Evolutionary conservation across 2,113 vertebrate genomes (phyloP), one percentile per base, ranked within the genome.

Genomic region (Dipodomys merriami): DNA sequence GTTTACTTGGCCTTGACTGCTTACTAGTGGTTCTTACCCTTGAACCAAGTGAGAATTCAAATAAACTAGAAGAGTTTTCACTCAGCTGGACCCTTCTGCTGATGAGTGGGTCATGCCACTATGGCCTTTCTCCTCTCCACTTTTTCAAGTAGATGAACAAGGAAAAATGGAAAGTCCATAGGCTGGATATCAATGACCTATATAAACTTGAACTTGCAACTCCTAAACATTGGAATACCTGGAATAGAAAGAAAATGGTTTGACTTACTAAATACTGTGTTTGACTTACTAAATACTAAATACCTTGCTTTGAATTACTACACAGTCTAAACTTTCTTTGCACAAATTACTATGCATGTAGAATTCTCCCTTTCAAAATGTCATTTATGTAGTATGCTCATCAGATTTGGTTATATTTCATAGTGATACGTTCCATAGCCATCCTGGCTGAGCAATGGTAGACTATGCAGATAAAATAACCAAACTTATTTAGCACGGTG

Each of bases 1-100:
- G 97, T 98, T 98, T 98, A 96, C 95, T 98, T 97, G 97, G 96
- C 97, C 95, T 93, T 96, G 91, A 18, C 88, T 57, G 74, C 73
- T 85, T 1, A 83, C 96, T 83, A 73, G 97, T 68, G 91, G 91
- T 96, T 33, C 95, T 88, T 91, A 95, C 94, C 97, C 95, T 97
- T 97, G 95, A 97, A 98, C 95, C 83, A 57, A 94, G 94, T 11
- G 94, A 96, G 95, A 97, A 94, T 94, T 97, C 97, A 98, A 98
- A 98, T 98, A 98, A 98, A 98, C 97, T 91, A 25, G 83, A 85
- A 15, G n/a, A 22, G 88, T 77, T 94, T 95, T 92, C 12, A 79
- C 87, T 44, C 96, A 81, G 93, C 95, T 94, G 83, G 81, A 23
- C 72, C 78, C 92, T 92, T 92, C 97, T 95, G 84, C 93, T 74